Base-by-base conservation (phyloP, 2,888 invertebrate species). In the Trimorus sp. region DNA sequence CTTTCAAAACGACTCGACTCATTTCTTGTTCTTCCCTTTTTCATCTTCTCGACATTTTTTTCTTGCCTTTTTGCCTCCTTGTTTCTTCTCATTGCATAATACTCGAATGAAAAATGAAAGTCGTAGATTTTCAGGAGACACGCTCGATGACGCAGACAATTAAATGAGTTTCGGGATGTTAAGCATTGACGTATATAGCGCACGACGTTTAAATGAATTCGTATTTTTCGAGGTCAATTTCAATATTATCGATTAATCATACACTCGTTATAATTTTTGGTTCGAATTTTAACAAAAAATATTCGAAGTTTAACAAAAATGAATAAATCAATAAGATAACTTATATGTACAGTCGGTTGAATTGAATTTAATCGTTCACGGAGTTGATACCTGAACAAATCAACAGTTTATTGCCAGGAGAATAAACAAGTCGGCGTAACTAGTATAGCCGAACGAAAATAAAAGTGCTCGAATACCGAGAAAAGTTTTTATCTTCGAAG, bases 1-100 rank as follows among this genome's bases (percentile, higher is more conserved):
- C 79, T 79, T 75, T 76, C 82, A 75, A 75, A 78, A 66, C 69
- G 58, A 63, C 63, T 82, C 77, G 77, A 65, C 70, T 78, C 58
- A 45, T 75, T 70, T 70, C 62, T 65, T 45, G 69, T 66, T 74
- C 40, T 40, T 54, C 54, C n/a, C 49, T 63, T 68, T 73, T 66
- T 14, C 49, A 37, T 40, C 40, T 16, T 79, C 49, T 14, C 51
- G n/a, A 5, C 51, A 6, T 45, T 16, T 38, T 26, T 40, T 26
- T 45, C 36, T 38, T 16, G 37, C 49, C 54, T 11, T 54, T 59
- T 51, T 56, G 45, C 58, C 53, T 51, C 54, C 36, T 11, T 40
- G 4, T 40, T 40, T 16, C 60, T 65, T 71, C 65, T 40, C 71
- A 59, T 48, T 71, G 73, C 73, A 73, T 79, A 73, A 73, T 73